A percentile compares a stretch with the other conserved stretches of the same genome.
These are phyloP conservation scores for Phoebastria nigripes DNA, from an alignment of 2,797 vertebrate species.

Conservation along the genomic window DNA sequence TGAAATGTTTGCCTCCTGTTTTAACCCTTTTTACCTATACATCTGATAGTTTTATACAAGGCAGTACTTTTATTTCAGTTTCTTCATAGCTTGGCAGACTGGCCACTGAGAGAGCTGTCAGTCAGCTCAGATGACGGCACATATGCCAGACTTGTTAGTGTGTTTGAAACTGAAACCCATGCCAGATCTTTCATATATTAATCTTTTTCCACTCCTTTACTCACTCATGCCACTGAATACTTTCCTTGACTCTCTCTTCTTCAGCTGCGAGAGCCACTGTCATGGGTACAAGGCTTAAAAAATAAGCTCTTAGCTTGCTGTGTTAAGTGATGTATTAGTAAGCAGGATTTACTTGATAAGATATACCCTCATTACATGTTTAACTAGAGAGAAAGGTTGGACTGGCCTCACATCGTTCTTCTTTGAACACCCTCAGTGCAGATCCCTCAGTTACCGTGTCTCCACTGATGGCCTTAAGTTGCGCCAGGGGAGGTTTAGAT, in stretches of 20 bases:
- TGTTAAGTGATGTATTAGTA: neutral
- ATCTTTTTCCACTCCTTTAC: neutral
- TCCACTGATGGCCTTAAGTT: neutral
- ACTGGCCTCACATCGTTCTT: rapidly evolving
- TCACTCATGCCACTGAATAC: neutral
- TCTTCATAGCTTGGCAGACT: neutral
- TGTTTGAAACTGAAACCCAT: neutral
- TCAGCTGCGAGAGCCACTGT: neutral
- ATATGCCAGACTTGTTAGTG: neutral
- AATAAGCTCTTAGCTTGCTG: neutral
- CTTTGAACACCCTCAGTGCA: neutral
- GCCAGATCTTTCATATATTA: neutral
- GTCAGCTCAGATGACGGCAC: neutral
- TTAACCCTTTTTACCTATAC: neutral
- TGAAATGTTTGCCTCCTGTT: neutral
- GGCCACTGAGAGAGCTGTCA: neutral
- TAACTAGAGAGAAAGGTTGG: neutral
- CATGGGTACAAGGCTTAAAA: neutral
- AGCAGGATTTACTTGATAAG: neutral
- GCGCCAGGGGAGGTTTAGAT: too few species aligned
- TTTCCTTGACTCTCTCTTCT: neutral
- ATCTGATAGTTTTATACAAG: neutral
- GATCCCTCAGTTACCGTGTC: neutral
- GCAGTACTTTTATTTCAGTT: neutral
- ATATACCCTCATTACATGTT: neutral